Percentiles rank a stretch among this genome's conserved stretches.
Conservation (phyloP, 1,140 invertebrate species). For the Drosophila nigromelanica region DNA sequence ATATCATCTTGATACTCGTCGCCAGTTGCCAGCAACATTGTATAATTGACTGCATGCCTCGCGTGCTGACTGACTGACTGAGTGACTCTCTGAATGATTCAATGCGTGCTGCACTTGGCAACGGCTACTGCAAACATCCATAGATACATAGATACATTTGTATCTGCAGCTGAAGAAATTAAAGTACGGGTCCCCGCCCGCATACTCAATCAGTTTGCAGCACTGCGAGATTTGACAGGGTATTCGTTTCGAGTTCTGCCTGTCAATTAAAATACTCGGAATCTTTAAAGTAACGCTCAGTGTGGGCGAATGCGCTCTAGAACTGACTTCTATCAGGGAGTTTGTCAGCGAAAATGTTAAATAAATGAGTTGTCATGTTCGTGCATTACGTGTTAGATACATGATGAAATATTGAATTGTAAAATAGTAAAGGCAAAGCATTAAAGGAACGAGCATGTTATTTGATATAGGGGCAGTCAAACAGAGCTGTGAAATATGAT, state of each 20-base stretch:
- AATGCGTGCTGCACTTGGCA: conserved; percentile 67
- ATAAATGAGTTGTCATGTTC: conserved; percentile 16
- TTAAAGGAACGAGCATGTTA: not conserved
- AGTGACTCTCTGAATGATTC: conserved; percentile 39
- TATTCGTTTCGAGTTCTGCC: conserved; percentile 44
- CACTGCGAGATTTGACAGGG: conserved; percentile 62
- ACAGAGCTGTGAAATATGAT: not conserved
- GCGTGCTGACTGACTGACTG: conserved; percentile 21
- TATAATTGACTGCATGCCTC: conserved; percentile 69
- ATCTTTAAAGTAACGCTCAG: not conserved
- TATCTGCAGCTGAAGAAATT: conserved; percentile 19
- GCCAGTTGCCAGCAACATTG: conserved; percentile 64
- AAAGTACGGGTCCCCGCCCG: conserved; percentile 49
- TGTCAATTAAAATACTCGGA: conserved; percentile 70
- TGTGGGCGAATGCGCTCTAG: conserved; percentile 12
- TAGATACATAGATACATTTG: conserved; percentile 26
- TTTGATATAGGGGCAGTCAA: conserved; percentile 17
- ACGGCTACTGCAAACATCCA: conserved; percentile 44
- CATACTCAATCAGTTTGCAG: conserved; percentile 71
- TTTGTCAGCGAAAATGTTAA: conserved; percentile 16
- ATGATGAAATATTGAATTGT: conserved; percentile 16
- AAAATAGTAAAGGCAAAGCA: not conserved
- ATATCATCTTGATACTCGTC: conserved; percentile 60
- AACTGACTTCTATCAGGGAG: not conserved
- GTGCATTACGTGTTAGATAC: conserved; percentile 13